These are phyloP conservation scores for Cosmorhoe ocellata DNA, from an alignment of 2,888 invertebrate genomes.

Conservation along the genomic window DNA sequence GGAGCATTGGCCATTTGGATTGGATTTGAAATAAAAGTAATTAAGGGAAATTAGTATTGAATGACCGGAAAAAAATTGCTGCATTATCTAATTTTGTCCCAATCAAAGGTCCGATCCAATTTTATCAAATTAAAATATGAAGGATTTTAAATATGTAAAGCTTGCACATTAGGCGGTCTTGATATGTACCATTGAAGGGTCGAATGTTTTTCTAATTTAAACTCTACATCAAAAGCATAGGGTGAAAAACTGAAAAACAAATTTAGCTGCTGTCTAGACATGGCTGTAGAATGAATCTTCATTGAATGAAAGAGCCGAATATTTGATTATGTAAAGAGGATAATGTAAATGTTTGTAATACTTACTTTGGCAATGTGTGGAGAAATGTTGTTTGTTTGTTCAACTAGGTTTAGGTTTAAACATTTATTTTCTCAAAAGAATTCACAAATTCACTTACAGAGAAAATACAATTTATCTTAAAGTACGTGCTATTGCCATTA, in stretches of 20 bases:
- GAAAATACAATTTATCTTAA: too few species aligned
- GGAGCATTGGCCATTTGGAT: too few species aligned
- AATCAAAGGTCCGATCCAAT: slow-evolving; percentile 29
- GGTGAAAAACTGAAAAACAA: slow-evolving; percentile 2
- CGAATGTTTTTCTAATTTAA: neutral
- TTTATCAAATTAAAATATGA: slow-evolving; percentile 44
- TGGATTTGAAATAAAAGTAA: too few species aligned
- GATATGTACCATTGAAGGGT: slow-evolving; percentile 9
- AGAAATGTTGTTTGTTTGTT: slow-evolving; percentile 16
- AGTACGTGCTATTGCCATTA: too few species aligned
- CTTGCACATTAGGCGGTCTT: slow-evolving; percentile 50
- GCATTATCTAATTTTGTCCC: slow-evolving; percentile 4
- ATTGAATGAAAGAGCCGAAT: slow-evolving; percentile 59
- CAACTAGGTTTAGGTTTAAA: too few species aligned
- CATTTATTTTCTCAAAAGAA: too few species aligned
- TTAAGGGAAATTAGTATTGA: too few species aligned
- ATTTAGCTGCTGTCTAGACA: slow-evolving; percentile 54
- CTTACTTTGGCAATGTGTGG: slow-evolving; percentile 30
- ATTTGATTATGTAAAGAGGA: slow-evolving; percentile 74
- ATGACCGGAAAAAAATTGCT: too few species aligned
- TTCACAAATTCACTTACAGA: too few species aligned
- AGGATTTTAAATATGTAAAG: slow-evolving; percentile 56
- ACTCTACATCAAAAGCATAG: neutral
- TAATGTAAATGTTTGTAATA: slow-evolving; percentile 45
- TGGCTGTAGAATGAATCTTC: slow-evolving; percentile 51